Percentiles rank a stretch among this genome's conserved stretches.
Evolutionary conservation across 1,140 invertebrate genomes (phyloP).

Genomic region (Diachasmimorpha longicaudata): DNA sequence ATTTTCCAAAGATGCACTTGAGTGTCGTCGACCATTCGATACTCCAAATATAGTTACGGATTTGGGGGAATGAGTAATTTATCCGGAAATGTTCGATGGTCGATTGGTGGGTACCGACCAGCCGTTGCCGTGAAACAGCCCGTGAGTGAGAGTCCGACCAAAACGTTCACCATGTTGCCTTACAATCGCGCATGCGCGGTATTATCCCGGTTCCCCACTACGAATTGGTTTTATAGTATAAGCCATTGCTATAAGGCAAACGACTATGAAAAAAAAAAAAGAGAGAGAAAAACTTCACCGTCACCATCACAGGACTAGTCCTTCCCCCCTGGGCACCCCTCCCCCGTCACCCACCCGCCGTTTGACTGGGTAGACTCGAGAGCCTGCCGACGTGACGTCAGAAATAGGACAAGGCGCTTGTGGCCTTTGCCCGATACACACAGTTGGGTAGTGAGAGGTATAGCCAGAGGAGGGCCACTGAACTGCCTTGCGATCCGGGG

Average conservation of each 20-base stretch:
- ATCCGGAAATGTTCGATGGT: constrained; percentile 23
- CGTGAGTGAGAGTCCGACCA: constrained; percentile 51
- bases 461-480: constrained; percentile 43
- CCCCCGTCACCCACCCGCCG: too few species aligned
- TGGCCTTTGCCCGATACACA: constrained; percentile 32
- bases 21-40: too few species aligned
- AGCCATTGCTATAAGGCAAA: background rate
- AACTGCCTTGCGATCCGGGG: constrained; percentile 41
- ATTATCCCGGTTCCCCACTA: constrained; percentile 10
- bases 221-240: background rate
- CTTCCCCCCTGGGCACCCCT: background rate
- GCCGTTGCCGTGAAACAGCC: constrained; percentile 34
- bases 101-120: background rate
- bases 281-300: background rate
- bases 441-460: background rate
- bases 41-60: too few species aligned
- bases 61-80: background rate
- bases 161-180: constrained; percentile 57
- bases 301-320: background rate
- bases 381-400: constrained; percentile 48
- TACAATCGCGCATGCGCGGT: constrained; percentile 47
- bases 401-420: constrained; percentile 56
- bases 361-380: constrained; percentile 16
- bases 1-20: too few species aligned
- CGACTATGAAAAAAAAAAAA: background rate